phyloP scores from a whole-genome alignment of 2,888 invertebrate genomes.

The Catocala sponsa region DNA sequence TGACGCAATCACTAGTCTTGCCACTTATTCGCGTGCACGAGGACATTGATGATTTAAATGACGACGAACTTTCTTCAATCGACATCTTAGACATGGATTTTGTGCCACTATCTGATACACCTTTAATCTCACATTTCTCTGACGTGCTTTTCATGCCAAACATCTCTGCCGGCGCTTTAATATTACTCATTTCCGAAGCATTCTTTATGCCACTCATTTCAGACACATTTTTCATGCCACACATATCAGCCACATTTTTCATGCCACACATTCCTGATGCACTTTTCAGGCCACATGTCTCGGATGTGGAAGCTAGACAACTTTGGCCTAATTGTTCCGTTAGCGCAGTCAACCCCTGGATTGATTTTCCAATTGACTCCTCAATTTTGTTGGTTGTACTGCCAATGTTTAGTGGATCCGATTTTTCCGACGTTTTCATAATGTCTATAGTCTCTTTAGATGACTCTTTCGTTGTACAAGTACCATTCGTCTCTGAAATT shows the following conservation, averaged over 20 bases:
- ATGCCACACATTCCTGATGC: neutral
- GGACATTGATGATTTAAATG: slow-evolving; percentile 51
- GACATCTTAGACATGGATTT: slow-evolving; percentile 35
- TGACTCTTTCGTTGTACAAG: slow-evolving; percentile 18
- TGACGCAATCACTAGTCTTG: slow-evolving; percentile 49
- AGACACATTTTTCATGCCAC: neutral
- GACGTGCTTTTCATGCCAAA: slow-evolving; percentile 18
- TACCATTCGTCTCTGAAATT: slow-evolving; percentile 36
- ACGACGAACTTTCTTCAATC: slow-evolving; percentile 48
- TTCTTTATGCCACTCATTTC: slow-evolving; percentile 1
- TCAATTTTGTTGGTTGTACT: slow-evolving; percentile 28
- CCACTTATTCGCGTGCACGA: slow-evolving; percentile 55
- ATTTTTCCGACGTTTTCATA: slow-evolving; percentile 22
- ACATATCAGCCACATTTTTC: neutral
- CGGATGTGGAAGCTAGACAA: slow-evolving; percentile 38
- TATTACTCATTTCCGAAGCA: neutral
- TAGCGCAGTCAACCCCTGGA: slow-evolving; percentile 35
- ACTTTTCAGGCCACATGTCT: slow-evolving; percentile 21
- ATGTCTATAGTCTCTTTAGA: slow-evolving; percentile 43
- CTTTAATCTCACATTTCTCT: slow-evolving; percentile 2
- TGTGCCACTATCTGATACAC: slow-evolving; percentile 17
- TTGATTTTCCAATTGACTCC: slow-evolving; percentile 42
- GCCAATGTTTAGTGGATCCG: slow-evolving; percentile 8
- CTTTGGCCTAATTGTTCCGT: slow-evolving; percentile 44
- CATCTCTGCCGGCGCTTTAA: slow-evolving; percentile 29